A percentile compares a stretch with the other conserved stretches of the same genome.
Conservation (phyloP, 2,113 vertebrate genomes). For the Numida meleagris region DNA sequence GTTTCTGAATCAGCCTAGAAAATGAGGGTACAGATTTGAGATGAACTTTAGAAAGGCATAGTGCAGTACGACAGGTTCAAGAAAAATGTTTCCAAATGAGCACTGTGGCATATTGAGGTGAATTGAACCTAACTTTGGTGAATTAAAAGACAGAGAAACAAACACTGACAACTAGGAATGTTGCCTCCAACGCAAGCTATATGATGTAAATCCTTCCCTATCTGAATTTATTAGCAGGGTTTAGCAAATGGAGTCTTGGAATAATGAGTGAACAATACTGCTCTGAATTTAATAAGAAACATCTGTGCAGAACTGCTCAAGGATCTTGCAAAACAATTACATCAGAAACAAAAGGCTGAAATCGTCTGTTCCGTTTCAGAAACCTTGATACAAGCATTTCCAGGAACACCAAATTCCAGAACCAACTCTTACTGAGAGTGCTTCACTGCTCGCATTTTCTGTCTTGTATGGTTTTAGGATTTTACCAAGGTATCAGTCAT, state of each 20-base stretch:
- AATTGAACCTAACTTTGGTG: background rate
- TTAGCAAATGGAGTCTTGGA: slow-evolving; percentile 44
- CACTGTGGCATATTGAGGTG: accelerated
- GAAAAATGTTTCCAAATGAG: background rate
- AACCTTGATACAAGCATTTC: slow-evolving; percentile 11
- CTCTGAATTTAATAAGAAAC: slow-evolving; percentile 49
- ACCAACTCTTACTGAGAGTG: background rate
- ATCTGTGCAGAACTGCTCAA: slow-evolving; percentile 24
- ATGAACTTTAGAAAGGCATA: background rate
- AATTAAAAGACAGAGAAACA: background rate
- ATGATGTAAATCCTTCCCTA: background rate
- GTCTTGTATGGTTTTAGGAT: background rate
- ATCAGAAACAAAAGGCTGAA: slow-evolving; percentile 56
- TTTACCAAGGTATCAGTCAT: background rate
- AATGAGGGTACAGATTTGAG: background rate
- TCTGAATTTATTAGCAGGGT: background rate
- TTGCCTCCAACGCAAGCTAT: background rate
- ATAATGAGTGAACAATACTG: slow-evolving; percentile 43
- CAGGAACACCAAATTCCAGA: slow-evolving; percentile 12
- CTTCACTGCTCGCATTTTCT: background rate
- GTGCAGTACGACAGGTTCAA: background rate
- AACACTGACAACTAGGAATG: background rate
- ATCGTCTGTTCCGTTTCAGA: background rate
- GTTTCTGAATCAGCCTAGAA: background rate
- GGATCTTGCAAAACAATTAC: slow-evolving; percentile 52